These are phyloP conservation scores for Asarcornis scutulata DNA, from an alignment of 2,113 vertebrate species.

Conservation along the genomic window DNA sequence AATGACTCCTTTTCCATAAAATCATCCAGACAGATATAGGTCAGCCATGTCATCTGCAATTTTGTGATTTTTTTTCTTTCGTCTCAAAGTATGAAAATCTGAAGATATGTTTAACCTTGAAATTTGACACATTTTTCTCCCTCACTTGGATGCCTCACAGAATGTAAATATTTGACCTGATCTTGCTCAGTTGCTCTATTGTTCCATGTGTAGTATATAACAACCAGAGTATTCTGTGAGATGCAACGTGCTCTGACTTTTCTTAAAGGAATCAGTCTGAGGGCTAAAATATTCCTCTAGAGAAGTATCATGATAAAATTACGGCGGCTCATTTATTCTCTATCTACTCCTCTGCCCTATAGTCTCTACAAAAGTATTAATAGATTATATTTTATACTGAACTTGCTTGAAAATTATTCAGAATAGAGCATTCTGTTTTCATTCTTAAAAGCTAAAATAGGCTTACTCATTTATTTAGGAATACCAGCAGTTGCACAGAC, in stretches of 20 bases:
- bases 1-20: background rate
- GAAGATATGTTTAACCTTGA: slow-evolving; percentile 14
- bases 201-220: background rate
- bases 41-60: background rate
- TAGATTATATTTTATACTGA: slow-evolving; percentile 5
- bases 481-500: background rate
- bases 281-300: slow-evolving; percentile 42
- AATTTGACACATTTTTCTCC: background rate
- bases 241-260: background rate
- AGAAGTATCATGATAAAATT: slow-evolving; percentile 25
- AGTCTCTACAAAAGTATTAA: slow-evolving; percentile 25
- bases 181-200: background rate
- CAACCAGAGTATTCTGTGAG: background rate
- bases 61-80: background rate
- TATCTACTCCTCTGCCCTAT: background rate
- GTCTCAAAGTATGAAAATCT: background rate
- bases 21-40: background rate
- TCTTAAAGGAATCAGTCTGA: background rate
- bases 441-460: slow-evolving; percentile 3
- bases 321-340: slow-evolving; percentile 51
- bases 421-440: background rate
- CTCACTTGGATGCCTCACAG: background rate
- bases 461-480: background rate
- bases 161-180: slow-evolving; percentile 23
- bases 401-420: background rate